Base-by-base conservation (phyloP, 1,140 invertebrate genomes). In the Listronotus bonariensis region DNA sequence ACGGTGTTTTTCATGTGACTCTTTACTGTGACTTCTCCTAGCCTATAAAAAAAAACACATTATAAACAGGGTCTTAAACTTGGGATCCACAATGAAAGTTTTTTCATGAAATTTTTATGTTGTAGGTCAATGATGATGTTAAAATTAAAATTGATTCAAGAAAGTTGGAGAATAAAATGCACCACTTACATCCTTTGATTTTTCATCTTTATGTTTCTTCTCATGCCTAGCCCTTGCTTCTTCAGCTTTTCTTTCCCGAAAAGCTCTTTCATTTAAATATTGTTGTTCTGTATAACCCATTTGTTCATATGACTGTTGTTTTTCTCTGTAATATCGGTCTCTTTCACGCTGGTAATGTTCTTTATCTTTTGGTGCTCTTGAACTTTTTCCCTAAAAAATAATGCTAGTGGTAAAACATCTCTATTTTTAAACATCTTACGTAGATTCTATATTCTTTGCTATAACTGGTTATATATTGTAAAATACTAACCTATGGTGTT, bases 171-270 rank as follows among this genome's bases (percentile, higher is more conserved):
- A 26, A 26, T 26, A 3, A 26, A 26, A 26, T 26, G 20, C 20
- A 26, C 2, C 20, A 42, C 48, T 17, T 45, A 65, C 61, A 48
- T 76, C 76, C 60, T 68, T 73, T 7, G 59, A 75, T 68, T 80
- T 80, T 64, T 81, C 82, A 55, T 79, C 71, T 55, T 82, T 80
- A 61, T 82, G 81, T 43, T 83, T 82, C 49, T 79, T 71, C 32
- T 78, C 76, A 15, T 77, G 72, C 51, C 75, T 62, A 7, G 52
- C 56, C 12, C 67, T 54, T 17, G 68, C 57, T 48, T 55, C 36
- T 7, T 78, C 76, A 18, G 73, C 73, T 68, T 76, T 77, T 51
- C 74, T 64, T 68, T 76, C 76, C 32, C 72, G 48, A 67, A 74
- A 73, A 12, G 45, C 53, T 49, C 62, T 74, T 52, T 78, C 72